Base-by-base conservation (phyloP, 2,888 invertebrate species). In the Arenicola marina region DNA sequence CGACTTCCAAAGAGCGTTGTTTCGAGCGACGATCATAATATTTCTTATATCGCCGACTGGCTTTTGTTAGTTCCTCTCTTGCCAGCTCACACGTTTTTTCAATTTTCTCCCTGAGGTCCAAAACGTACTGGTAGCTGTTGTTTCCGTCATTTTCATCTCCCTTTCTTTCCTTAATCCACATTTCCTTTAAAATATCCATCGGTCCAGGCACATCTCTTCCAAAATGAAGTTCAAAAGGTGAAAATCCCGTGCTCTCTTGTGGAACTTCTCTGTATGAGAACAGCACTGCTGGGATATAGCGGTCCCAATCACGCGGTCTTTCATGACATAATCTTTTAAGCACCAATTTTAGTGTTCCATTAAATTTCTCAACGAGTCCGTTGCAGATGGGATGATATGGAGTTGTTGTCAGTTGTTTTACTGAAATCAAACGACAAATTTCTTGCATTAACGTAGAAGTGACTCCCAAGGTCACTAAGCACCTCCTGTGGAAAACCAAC, bases 201-300 rank as follows among this genome's bases (percentile, higher is more conserved):
- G 69, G 72, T 4, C 70, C 71, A 28, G 70, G 18, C n/a, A 71
- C 63, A 15, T 54, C 43, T 43, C 72, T 51, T 11, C 70, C 66
- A 59, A 68, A 72, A 18, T 70, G 29, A 15, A 71, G 46, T 38
- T 72, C 66, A 56, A 70, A 70, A 21, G 70, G 69, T 3, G 65
- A 56, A 46, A 68, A 63, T 18, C 65, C 63, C 29, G 53, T 45
- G 57, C 61, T 65, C 21, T 54, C 62, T 38, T 71, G 66, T 32
- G 66, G 66, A 3, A 60, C 64, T 51, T 69, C 72, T 31, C 70
- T 48, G 24, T 70, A 70, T 2, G 67, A 67, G 58, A 72, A 72
- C 21, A 71, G 45, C 1, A 66, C 38, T 4, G 65, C 45, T 28
- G 64, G 26, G 7, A 70, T 26, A 48, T 65, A 70, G 34, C 63